Conservation (phyloP, 2,797 vertebrate genomes). For the Hapalemur alaotrensis region DNA sequence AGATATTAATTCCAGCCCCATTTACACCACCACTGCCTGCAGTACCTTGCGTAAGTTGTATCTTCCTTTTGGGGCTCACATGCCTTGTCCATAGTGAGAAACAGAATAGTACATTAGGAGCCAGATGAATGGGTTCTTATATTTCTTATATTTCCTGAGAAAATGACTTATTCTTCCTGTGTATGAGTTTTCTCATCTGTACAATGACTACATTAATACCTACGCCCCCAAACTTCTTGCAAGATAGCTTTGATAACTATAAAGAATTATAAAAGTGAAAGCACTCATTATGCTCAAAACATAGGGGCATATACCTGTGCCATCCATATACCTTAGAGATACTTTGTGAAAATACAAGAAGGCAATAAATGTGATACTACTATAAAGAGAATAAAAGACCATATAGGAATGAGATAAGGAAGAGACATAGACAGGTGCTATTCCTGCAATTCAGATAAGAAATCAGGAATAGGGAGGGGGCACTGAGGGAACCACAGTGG, state of each 20-base stretch:
- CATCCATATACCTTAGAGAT: neutral
- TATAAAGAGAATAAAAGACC: neutral
- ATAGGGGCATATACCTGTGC: neutral
- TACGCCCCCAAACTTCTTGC: neutral
- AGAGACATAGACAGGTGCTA: neutral
- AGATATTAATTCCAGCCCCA: neutral
- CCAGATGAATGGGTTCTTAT: neutral
- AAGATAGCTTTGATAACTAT: neutral
- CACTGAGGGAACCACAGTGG: fast-evolving
- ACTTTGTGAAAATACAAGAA: constrained; percentile 29
- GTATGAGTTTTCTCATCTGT: neutral
- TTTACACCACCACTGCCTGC: neutral
- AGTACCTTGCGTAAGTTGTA: neutral
- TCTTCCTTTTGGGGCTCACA: neutral
- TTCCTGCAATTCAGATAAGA: neutral
- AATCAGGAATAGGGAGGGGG: neutral
- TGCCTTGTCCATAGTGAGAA: neutral
- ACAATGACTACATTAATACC: neutral
- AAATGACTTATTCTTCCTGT: neutral
- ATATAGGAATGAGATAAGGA: neutral
- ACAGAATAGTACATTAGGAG: neutral
- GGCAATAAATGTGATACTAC: neutral
- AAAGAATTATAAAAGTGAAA: neutral
- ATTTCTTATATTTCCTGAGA: neutral
- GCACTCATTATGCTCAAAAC: neutral